These are phyloP conservation scores for Chrysodeixis includens DNA, from an alignment of 2,888 invertebrate genomes.

Conservation along the genomic window DNA sequence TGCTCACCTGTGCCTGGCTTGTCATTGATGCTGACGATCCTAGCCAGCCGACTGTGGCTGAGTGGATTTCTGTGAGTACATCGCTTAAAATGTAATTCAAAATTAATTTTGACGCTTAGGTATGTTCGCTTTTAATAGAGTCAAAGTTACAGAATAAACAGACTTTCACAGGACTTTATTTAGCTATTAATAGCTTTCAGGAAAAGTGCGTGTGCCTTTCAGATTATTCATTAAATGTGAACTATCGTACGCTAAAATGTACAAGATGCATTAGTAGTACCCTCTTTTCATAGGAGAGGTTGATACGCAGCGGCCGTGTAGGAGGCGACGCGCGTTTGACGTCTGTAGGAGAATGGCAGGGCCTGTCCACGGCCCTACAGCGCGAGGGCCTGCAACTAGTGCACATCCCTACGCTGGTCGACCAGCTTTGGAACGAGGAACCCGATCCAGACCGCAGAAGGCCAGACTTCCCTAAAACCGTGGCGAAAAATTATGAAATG, in stretches of 20 bases:
- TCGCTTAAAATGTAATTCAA: too few species aligned
- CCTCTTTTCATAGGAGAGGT: conserved; percentile 68
- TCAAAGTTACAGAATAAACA: too few species aligned
- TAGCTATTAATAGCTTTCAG: too few species aligned
- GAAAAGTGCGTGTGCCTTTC: background rate
- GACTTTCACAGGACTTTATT: too few species aligned
- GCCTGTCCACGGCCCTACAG: conserved; percentile 89
- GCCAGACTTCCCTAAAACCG: conserved; percentile 90
- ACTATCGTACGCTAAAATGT: background rate
- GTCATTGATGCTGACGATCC: conserved; percentile 93
- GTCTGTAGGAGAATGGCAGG: conserved; percentile 91
- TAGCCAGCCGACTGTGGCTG: conserved; percentile 89
- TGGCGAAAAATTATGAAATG: conserved; percentile 90
- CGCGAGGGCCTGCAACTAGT: conserved; percentile 86
- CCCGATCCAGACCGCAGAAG: conserved; percentile 75
- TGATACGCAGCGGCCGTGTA: conserved; percentile 88
- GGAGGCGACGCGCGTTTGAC: conserved; percentile 94
- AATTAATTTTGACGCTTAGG: too few species aligned
- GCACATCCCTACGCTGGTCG: conserved; percentile 92
- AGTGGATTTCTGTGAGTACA: conserved; percentile 91
- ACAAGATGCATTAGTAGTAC: background rate
- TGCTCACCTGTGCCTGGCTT: conserved; percentile 97
- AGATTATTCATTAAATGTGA: background rate
- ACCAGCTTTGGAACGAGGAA: conserved; percentile 93
- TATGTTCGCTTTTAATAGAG: too few species aligned